A percentile compares a stretch with the other conserved stretches of the same genome.
These are phyloP conservation scores for Scaptomyza polygonia DNA, from an alignment of 2,888 invertebrate species.

Conservation along the genomic window DNA sequence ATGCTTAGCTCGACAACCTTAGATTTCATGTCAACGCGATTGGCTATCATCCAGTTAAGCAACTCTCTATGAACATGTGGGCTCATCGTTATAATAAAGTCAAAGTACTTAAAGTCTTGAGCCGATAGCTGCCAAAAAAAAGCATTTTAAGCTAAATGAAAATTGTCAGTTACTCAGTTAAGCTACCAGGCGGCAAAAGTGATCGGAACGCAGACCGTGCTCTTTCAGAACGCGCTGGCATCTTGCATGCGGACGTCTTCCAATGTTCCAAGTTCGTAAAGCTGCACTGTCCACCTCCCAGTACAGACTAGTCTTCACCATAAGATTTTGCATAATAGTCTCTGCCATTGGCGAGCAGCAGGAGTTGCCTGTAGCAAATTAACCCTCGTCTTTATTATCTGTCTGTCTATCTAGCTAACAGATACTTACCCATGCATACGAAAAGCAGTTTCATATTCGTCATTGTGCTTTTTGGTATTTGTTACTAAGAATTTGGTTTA, in stretches of 20 bases:
- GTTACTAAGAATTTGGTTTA: conserved; percentile 35
- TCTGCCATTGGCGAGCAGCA: conserved; percentile 98
- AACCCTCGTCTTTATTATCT: background rate
- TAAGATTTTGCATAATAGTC: conserved; percentile 89
- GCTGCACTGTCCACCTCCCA: conserved; percentile 97
- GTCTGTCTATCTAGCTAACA: too few relatives aligned
- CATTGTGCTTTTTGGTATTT: conserved; percentile 38
- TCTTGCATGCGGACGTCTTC: conserved; percentile 89
- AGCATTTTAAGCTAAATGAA: background rate
- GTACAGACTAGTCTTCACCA: conserved; percentile 82
- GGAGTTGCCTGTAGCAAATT: conserved; percentile 90
- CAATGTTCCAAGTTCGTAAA: conserved; percentile 93
- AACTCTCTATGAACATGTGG: conserved; percentile 84
- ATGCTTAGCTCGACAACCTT: conserved; percentile 35
- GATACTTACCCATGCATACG: conserved; percentile 65
- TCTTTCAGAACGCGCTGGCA: conserved; percentile 86
- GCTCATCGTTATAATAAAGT: conserved; percentile 97
- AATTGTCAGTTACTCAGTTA: too few relatives aligned
- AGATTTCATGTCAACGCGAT: conserved; percentile 12
- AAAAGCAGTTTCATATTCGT: conserved; percentile 59
- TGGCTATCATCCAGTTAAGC: conserved; percentile 45
- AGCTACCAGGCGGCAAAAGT: conserved; percentile 86
- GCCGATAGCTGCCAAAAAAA: conserved; percentile 86
- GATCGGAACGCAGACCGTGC: conserved; percentile 87
- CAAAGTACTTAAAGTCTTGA: conserved; percentile 90